Evolutionary conservation across 2,797 vertebrate genomes (phyloP), one percentile per base, ranked within the genome.

Genomic region (Antrozous pallidus): DNA sequence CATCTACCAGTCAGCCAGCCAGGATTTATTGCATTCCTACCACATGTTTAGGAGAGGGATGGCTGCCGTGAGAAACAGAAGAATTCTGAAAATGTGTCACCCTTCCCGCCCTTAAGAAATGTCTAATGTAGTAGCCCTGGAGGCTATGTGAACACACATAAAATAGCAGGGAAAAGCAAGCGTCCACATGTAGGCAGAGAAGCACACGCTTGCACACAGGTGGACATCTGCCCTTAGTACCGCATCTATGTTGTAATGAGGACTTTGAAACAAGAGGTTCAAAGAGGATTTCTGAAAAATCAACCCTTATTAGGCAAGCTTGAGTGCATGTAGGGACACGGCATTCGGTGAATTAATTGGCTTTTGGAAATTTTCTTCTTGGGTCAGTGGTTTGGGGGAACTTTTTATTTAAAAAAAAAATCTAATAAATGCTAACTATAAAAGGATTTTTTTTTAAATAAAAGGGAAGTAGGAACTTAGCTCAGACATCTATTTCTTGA

Each of bases 351-450:
- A 89, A 58, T 26, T n/a, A 87, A 58, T 22, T 36, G 58, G 65
- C 40, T 89, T 96, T 71, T 38, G 67, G 78, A 79, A 85, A 91
- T 85, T 84, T 28, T 93, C 67, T 80, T n/a, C 26, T 18, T 78
- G 49, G 54, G 82, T 58, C n/a, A 78, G 51, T 90, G 77, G 17
- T 83, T 90, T 80, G 31, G 70, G 45, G 63, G 49, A 81, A 63
- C 26, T 93, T 94, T 93, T 94, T 38, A 67, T 88, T 88, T 4
- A 12, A 88, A 77, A 77, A 49, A 49, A 84, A 67, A 91, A 70
- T 79, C 63, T 38, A 92, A 86, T 83, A 69, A 94, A 75, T 54
- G 58, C 51, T 87, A 96, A 93, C 77, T 79, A 75, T 70, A 93
- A 14, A 51, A 49, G 65, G 49, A 40, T 78, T 89, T 73, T 80